Percentiles rank a stretch among this genome's conserved stretches.
Evolutionary conservation across 1,140 invertebrate species (phyloP).

Genomic region (Heterodera schachtii): DNA sequence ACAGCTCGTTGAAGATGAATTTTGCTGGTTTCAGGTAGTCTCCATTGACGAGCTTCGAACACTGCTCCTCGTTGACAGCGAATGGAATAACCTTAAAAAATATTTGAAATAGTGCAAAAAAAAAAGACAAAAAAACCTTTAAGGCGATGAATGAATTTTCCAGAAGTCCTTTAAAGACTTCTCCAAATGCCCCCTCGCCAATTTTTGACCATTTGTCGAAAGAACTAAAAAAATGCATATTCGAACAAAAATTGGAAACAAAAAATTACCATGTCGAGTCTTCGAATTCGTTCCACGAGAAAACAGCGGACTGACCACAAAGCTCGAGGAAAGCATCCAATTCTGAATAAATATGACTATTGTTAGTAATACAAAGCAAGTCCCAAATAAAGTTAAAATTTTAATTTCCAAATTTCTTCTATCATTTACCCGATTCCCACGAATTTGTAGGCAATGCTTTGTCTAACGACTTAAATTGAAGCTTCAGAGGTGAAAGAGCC

Average conservation of each 20-base stretch:
- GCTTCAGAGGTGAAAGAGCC: background rate
- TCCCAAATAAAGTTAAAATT: too few species aligned
- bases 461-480: too few species aligned
- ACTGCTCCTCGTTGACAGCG: slow-evolving; percentile 9
- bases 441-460: background rate
- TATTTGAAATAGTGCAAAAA: background rate
- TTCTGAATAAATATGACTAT: too few species aligned
- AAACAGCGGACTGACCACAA: too few species aligned
- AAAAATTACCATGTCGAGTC: too few species aligned
- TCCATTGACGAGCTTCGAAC: slow-evolving; percentile 25
- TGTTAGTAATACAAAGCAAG: too few species aligned
- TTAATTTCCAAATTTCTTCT: too few species aligned
- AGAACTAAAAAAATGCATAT: background rate
- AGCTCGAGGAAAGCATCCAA: too few species aligned
- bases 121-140: background rate
- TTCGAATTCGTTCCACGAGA: too few species aligned
- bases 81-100: slow-evolving; percentile 26
- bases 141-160: background rate
- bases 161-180: background rate
- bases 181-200: slow-evolving; percentile 20
- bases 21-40: slow-evolving; percentile 25
- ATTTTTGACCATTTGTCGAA: slow-evolving; percentile 1
- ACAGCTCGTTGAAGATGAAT: slow-evolving; percentile 18
- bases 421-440: background rate
- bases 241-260: too few species aligned